phyloP scores from a whole-genome alignment of 1,140 invertebrate genomes.

The Protaetia brevitarsis region DNA sequence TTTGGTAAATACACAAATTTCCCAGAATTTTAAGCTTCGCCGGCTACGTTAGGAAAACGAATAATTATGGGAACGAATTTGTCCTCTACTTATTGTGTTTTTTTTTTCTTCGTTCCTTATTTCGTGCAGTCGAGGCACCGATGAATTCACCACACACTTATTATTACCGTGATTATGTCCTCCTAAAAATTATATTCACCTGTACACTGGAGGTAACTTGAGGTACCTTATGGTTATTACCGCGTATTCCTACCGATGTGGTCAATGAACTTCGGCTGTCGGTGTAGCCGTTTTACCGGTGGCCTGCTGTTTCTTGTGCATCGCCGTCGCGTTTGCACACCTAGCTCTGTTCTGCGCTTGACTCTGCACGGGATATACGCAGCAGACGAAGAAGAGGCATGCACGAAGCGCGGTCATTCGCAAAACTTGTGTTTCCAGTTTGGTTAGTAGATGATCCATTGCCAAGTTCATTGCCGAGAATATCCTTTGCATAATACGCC shows the following conservation, averaged over 20 bases:
- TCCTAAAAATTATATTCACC: too few species aligned
- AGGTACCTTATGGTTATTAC: background rate
- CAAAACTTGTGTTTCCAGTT: conserved; percentile 26
- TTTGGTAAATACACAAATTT: too few species aligned
- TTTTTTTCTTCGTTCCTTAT: too few species aligned
- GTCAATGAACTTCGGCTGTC: conserved; percentile 5
- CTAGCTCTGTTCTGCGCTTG: background rate
- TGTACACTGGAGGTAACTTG: background rate
- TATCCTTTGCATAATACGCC: conserved; percentile 5
- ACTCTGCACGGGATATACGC: background rate
- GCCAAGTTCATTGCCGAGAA: conserved; percentile 11
- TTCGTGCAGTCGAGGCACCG: too few species aligned
- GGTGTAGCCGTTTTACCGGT: too few species aligned
- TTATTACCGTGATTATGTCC: background rate
- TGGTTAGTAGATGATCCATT: conserved; percentile 11
- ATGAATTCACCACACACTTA: too few species aligned
- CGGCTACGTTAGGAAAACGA: too few species aligned
- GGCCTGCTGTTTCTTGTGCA: background rate
- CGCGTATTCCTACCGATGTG: background rate
- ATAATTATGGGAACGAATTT: too few species aligned
- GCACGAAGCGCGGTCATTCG: conserved; percentile 17
- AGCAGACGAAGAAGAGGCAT: conserved; percentile 9
- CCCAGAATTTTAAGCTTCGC: too few species aligned
- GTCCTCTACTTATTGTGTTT: too few species aligned
- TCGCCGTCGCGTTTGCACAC: background rate